Evolutionary conservation across 64 coral and sea anemone species (phyloP).

Genomic region (Montipora foliosa): DNA sequence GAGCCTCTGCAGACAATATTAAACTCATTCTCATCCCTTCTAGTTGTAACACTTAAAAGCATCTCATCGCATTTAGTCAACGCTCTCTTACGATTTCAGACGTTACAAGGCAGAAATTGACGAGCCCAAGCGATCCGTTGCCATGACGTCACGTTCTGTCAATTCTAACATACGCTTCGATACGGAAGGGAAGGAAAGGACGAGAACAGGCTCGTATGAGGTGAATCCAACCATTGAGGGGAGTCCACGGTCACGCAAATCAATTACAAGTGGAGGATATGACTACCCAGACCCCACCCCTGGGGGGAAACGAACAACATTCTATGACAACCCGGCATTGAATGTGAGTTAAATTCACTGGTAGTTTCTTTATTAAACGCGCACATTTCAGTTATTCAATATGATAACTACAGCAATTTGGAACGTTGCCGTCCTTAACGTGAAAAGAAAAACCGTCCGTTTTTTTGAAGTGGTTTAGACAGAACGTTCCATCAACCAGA

Average conservation of each 20-base stretch:
- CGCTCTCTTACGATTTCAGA: background rate
- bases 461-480: too few relatives aligned
- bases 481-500: too few relatives aligned
- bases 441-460: too few relatives aligned
- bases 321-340: constrained; percentile 32
- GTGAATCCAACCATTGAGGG: background rate
- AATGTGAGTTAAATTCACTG: background rate
- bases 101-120: constrained; percentile 14
- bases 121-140: background rate
- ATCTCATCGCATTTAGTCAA: background rate
- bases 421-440: too few relatives aligned
- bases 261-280: constrained; percentile 5
- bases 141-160: background rate
- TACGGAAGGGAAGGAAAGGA: background rate
- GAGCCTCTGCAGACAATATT: too few relatives aligned
- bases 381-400: too few relatives aligned
- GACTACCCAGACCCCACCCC: constrained; percentile 25
- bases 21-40: too few relatives aligned
- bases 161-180: background rate
- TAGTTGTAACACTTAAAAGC: too few relatives aligned
- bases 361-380: background rate
- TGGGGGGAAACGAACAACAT: background rate
- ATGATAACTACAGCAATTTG: too few relatives aligned
- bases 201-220: background rate
- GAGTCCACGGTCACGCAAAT: background rate